phyloP scores from a whole-genome alignment of 2,797 vertebrate species.

The Alcedo quadribrachys region DNA sequence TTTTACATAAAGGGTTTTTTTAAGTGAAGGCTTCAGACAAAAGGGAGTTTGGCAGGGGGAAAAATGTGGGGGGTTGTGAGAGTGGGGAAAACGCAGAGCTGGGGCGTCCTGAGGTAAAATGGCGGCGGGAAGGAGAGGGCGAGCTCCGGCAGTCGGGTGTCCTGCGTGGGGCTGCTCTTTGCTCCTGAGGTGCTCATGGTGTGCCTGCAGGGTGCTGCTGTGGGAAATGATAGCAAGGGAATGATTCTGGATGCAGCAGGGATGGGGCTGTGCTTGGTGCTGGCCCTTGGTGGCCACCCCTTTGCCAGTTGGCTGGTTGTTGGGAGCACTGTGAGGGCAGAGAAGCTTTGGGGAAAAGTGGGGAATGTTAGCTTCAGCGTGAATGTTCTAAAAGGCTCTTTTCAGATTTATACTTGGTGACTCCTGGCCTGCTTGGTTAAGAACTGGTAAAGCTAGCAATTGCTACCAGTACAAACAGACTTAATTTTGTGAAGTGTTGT shows the following conservation, averaged over 20 bases:
- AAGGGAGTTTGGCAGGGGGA: not conserved
- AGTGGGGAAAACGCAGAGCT: fast-evolving
- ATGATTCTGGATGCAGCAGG: fast-evolving
- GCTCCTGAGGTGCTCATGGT: fast-evolving
- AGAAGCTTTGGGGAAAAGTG: not conserved
- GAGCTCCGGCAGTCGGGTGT: fast-evolving
- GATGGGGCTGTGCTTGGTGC: fast-evolving
- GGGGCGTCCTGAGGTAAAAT: not conserved
- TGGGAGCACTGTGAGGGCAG: not conserved
- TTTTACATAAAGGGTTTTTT: not conserved
- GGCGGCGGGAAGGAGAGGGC: not conserved
- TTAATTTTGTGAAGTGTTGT: not conserved
- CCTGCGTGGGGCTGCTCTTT: no score
- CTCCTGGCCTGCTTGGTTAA: not conserved
- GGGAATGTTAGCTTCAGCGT: fast-evolving
- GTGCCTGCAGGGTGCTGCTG: fast-evolving
- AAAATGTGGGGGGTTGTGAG: no score
- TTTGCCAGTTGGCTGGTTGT: fast-evolving
- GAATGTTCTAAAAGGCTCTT: fast-evolving
- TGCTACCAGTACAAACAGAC: fast-evolving
- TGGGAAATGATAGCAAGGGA: no score
- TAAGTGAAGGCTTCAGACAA: not conserved
- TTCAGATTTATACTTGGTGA: fast-evolving
- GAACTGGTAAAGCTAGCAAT: not conserved
- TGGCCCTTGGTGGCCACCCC: fast-evolving